Evolutionary conservation across 1,140 invertebrate species (phyloP).

Genomic region (Argopecten irradians): DNA sequence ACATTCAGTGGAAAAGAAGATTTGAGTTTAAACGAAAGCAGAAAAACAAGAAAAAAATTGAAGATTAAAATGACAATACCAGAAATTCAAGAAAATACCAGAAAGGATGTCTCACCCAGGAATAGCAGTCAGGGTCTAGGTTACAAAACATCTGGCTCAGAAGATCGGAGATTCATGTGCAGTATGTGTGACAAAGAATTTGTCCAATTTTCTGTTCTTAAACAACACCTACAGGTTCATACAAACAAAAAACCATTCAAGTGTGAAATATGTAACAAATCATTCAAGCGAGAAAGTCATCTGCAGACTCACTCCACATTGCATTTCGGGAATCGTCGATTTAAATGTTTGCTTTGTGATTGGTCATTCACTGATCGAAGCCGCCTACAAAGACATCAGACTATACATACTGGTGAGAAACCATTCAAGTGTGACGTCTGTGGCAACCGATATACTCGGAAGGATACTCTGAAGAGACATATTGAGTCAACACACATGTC

Average conservation of each 20-base stretch:
- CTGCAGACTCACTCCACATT: background rate
- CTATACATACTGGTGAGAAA: background rate
- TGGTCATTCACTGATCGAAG: background rate
- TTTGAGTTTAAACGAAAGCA: background rate
- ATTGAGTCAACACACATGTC: background rate
- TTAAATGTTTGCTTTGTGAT: background rate
- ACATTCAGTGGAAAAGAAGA: background rate
- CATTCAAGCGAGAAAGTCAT: background rate
- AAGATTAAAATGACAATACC: background rate
- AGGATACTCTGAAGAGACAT: background rate
- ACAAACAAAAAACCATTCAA: background rate
- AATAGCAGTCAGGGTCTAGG: background rate
- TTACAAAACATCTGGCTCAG: background rate
- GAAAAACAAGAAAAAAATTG: background rate
- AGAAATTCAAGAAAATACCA: background rate
- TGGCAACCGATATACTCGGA: background rate
- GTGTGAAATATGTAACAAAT: background rate
- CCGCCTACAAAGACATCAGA: background rate
- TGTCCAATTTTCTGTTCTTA: background rate
- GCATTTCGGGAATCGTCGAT: background rate
- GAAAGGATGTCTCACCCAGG: background rate
- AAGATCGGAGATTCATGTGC: background rate
- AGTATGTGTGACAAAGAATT: background rate
- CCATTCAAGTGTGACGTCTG: background rate
- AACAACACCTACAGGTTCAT: background rate